Evolutionary conservation across 2,888 invertebrate genomes (phyloP).

Genomic region (Drosophila pseudotalamancana): DNA sequence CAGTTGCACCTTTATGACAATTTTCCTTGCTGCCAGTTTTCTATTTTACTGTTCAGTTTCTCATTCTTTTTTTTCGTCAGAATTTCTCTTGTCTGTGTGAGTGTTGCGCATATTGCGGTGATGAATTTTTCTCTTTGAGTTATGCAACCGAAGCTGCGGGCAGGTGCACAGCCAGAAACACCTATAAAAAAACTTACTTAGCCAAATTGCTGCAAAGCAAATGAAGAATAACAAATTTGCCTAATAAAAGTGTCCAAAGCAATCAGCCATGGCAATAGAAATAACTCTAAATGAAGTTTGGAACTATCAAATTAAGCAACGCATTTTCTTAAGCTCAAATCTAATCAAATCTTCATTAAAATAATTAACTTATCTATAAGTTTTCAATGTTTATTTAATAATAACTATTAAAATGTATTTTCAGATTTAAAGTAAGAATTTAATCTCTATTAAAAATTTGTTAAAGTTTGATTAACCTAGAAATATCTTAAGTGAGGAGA

Average conservation of each 20-base stretch:
- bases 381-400: too few species aligned
- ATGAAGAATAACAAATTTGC: conserved; percentile 63
- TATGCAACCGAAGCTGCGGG: conserved; percentile 45
- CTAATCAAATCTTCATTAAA: too few species aligned
- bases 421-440: too few species aligned
- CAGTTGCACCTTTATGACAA: conserved; percentile 83
- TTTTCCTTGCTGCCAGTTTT: conserved; percentile 73
- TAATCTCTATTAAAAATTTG: too few species aligned
- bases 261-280: conserved; percentile 10
- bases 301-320: background rate
- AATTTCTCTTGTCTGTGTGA: conserved; percentile 34
- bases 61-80: conserved; percentile 11
- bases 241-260: conserved; percentile 46
- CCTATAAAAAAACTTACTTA: conserved; percentile 72
- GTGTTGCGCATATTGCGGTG: conserved; percentile 75
- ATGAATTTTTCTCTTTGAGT: conserved; percentile 82
- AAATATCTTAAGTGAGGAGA: too few species aligned
- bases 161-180: conserved; percentile 4
- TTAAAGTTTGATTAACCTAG: too few species aligned
- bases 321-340: background rate
- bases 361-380: too few species aligned
- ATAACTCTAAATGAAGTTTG: background rate
- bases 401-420: too few species aligned
- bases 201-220: conserved; percentile 68
- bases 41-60: conserved; percentile 33